Evolutionary conservation across 2,797 vertebrate species (phyloP).

Genomic region (Sebastes variabilis): DNA sequence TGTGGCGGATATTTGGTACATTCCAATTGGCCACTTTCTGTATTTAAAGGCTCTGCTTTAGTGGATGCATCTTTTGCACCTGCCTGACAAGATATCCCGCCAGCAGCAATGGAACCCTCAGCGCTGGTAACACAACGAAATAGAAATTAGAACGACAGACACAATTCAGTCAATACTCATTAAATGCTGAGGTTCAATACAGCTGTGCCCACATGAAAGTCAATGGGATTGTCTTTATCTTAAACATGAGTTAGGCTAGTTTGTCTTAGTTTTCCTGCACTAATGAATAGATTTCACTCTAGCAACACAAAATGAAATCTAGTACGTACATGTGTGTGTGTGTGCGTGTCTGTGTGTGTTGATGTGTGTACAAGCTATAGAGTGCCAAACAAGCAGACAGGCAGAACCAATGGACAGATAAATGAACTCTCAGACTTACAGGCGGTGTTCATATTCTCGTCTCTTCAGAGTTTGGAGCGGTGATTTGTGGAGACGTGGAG

Average conservation of each 20-base stretch:
- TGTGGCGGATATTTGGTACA: too few species aligned
- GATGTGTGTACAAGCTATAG: not conserved
- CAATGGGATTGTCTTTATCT: not conserved
- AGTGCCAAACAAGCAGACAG: not conserved
- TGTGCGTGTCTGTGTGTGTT: not conserved
- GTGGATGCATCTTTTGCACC: not conserved
- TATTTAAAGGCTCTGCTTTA: not conserved
- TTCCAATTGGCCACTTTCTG: not conserved
- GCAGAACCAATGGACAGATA: not conserved
- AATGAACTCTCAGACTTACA: not conserved
- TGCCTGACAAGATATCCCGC: not conserved
- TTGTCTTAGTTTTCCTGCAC: not conserved
- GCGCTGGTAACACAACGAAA: too few species aligned
- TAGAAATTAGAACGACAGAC: not conserved
- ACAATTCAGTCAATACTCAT: not conserved
- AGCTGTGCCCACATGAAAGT: not conserved
- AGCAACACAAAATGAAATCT: not conserved
- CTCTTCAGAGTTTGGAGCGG: not conserved
- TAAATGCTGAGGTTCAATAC: not conserved
- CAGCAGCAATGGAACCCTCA: not conserved
- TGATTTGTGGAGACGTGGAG: slow-evolving; percentile 16
- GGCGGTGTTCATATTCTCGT: not conserved
- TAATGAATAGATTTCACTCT: not conserved
- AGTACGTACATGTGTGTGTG: not conserved
- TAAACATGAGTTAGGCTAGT: not conserved